These are phyloP conservation scores for Stigmatopora nigra DNA, from an alignment of 2,113 vertebrate species.

Conservation along the genomic window DNA sequence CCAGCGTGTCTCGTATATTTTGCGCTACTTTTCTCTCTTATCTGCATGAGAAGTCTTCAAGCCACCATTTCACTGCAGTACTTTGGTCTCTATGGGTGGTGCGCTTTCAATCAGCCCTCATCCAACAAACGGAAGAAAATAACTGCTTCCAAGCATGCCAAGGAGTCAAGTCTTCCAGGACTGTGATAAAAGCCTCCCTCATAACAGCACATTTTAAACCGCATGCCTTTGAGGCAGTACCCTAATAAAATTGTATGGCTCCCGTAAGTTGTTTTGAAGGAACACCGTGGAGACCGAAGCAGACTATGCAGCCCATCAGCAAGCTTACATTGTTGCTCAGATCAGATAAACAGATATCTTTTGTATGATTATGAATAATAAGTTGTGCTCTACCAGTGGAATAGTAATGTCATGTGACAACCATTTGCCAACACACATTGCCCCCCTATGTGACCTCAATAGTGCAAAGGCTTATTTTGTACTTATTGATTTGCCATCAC, in stretches of 20 bases:
- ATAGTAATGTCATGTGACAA: constrained; percentile 17
- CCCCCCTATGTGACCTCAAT: constrained; percentile 14
- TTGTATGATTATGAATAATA: constrained; percentile 8
- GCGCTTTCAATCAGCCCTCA: background rate
- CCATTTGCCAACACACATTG: background rate
- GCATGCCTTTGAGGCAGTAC: background rate
- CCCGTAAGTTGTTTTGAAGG: constrained; percentile 4
- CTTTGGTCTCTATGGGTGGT: background rate
- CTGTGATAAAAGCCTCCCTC: too few species aligned
- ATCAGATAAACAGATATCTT: constrained; percentile 12
- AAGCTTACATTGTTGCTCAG: constrained; percentile 1
- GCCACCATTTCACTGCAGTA: constrained; percentile 14
- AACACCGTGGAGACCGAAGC: constrained; percentile 14
- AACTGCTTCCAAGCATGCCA: background rate
- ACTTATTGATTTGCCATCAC: background rate
- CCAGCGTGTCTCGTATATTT: constrained; percentile 40
- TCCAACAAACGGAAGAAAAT: background rate
- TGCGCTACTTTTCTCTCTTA: constrained; percentile 32
- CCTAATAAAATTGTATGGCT: background rate
- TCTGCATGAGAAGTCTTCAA: constrained; percentile 20
- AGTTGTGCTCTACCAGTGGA: constrained; percentile 3
- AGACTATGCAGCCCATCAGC: constrained; percentile 9
- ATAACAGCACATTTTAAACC: background rate
- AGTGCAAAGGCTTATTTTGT: background rate
- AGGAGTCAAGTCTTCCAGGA: background rate